Base-by-base conservation (phyloP, 1,140 invertebrate genomes). In the Cataglyphis hispanica region DNA sequence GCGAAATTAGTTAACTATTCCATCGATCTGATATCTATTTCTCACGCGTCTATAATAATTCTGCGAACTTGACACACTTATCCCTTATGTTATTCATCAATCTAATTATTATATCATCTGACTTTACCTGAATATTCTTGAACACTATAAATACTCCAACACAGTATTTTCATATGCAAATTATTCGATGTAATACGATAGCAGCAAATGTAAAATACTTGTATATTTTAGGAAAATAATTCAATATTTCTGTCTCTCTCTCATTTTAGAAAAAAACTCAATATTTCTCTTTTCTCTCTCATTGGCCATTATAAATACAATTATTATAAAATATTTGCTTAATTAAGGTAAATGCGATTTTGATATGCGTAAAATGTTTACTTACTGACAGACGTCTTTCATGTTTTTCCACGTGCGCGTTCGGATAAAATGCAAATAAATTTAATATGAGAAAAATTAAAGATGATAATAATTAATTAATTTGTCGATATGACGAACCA, bases 1-100 rank as follows among this genome's bases (percentile, higher is more conserved):
- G 64, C 64, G 64, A 70, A 69, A 70, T 34, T 81, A 50, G 60
- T 81, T 81, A 70, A 25, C 19, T 19, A 70, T 81, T 58, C 77
- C 25, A 58, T 70, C 37, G 22, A 25, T 31, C 19, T 46, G 75
- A 3, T 40, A 13, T 25, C 66, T 70, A 7, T 37, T 58, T 70
- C 50, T 25, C 64, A 27, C 50, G n/a, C 16, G 43, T 40, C 25
- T 40, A 2, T n/a, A 53, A 11, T 34, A 81, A 81, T 56, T 69
- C 64, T 22, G 2, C 50, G 6, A 69, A 40, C 4, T 56, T 27
- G 53, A 70, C 22, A 40, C 40, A 37, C 19, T 70, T 81, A 53
- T 37, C 11, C 37, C 74, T 77, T n/a, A n/a, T n/a, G 67, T 6
- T 53, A 27, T 22, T 50, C 43, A 4, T 10, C 27, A 27, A 8